Conservation (phyloP, 2,888 invertebrate genomes). For the Eristalis pertinax region DNA sequence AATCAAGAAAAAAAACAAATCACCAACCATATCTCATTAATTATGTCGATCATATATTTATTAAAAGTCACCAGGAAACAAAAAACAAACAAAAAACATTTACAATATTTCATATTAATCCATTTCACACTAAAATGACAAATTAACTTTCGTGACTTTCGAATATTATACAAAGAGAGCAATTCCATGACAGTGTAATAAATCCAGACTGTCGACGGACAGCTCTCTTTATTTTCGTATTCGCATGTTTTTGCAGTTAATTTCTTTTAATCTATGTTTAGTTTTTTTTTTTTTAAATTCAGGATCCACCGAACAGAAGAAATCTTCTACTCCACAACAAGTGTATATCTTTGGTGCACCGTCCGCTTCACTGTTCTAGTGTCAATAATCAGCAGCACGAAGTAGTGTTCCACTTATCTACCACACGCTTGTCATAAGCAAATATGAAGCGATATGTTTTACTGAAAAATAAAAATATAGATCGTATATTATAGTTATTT, state of each 20-base stretch:
- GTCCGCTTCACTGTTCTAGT: conserved; percentile 34
- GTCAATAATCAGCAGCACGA: conserved; percentile 32
- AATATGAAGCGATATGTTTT: conserved; percentile 51
- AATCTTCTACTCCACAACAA: conserved; percentile 17
- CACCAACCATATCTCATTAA: neutral
- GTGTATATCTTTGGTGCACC: conserved; percentile 20
- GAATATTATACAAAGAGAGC: conserved; percentile 99
- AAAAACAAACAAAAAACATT: neutral
- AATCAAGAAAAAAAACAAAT: neutral
- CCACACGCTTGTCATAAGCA: conserved; percentile 50
- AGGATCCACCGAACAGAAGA: too few relatives aligned
- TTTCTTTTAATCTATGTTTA: conserved; percentile 1
- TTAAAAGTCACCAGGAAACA: neutral
- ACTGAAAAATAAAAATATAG: conserved; percentile 15
- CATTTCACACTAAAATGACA: neutral
- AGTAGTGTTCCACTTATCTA: conserved; percentile 62
- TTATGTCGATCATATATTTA: neutral
- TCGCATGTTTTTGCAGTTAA: conserved; percentile 73
- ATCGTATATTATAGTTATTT: conserved; percentile 3
- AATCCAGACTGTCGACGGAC: conserved; percentile 99
- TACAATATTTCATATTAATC: neutral
- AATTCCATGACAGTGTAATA: conserved; percentile 99
- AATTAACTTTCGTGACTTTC: conserved; percentile 82
- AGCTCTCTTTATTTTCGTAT: conserved; percentile 97
- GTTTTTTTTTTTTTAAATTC: neutral